A percentile compares a stretch with the other conserved stretches of the same genome.
Evolutionary conservation across 2,113 vertebrate genomes (phyloP).

Genomic region (Ranitomeya imitator): DNA sequence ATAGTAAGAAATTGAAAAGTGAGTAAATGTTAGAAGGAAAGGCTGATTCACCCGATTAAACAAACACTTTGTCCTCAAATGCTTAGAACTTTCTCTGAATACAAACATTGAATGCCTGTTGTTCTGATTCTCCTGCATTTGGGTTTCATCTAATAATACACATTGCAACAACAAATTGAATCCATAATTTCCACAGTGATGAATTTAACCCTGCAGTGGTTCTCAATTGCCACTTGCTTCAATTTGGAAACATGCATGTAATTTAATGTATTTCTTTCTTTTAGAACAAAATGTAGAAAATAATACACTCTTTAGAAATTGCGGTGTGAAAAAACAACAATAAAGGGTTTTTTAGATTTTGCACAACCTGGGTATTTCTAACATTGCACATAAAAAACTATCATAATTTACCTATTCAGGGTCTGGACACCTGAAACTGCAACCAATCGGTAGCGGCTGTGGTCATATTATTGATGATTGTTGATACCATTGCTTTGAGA

Average conservation of each 20-base stretch:
- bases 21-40: constrained; percentile 36
- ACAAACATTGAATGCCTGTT: constrained; percentile 1
- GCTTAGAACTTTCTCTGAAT: background rate
- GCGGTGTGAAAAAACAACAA: background rate
- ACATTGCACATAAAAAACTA: too few relatives aligned
- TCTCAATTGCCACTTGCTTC: background rate
- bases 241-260: background rate
- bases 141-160: constrained; percentile 5
- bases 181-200: constrained; percentile 13
- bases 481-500: too few relatives aligned
- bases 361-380: background rate
- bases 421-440: too few relatives aligned
- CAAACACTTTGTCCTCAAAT: constrained; percentile 11
- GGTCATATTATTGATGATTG: too few relatives aligned
- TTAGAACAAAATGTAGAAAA: background rate
- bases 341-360: background rate
- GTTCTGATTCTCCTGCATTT: background rate
- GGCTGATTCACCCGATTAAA: constrained; percentile 34
- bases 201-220: constrained; percentile 29
- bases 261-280: constrained; percentile 4
- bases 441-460: too few relatives aligned
- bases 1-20: constrained; percentile 22
- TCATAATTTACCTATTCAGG: too few relatives aligned
- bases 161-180: constrained; percentile 8
- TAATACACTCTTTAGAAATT: background rate